Conservation (phyloP, 2,888 invertebrate species). For the Synanthedon myopaeformis region DNA sequence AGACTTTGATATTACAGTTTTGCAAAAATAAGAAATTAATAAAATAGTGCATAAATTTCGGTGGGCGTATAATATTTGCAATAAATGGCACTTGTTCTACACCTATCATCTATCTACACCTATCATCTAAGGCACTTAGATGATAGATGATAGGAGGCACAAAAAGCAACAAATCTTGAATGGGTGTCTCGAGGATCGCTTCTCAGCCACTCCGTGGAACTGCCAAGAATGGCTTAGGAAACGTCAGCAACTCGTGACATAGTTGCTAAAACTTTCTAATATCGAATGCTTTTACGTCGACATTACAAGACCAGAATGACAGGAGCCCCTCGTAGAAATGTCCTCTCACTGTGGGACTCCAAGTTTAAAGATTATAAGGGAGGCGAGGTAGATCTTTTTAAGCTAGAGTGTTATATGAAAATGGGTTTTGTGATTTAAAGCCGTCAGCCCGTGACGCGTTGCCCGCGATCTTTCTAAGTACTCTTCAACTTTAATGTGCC, state of each 20-base stretch:
- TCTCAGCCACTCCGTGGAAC: constrained; percentile 41
- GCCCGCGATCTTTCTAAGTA: constrained; percentile 36
- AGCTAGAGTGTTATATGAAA: constrained; percentile 22
- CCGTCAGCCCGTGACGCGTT: constrained; percentile 44
- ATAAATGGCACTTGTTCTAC: too few species aligned
- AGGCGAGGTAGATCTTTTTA: constrained; percentile 16
- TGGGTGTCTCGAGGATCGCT: constrained; percentile 50
- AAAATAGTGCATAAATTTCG: too few species aligned
- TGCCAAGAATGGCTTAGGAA: constrained; percentile 46
- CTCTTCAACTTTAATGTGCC: constrained; percentile 25
- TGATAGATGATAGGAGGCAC: constrained; percentile 31
- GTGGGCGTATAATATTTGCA: too few species aligned
- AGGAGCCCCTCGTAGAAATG: background rate
- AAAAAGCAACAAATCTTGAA: constrained; percentile 46
- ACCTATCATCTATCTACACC: too few species aligned
- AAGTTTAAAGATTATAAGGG: background rate
- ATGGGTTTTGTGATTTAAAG: constrained; percentile 50
- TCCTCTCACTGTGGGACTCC: background rate
- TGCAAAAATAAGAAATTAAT: too few species aligned
- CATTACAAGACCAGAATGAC: background rate
- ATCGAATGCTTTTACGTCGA: constrained; percentile 50
- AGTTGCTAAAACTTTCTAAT: constrained; percentile 63
- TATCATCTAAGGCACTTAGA: too few species aligned
- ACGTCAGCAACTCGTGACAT: constrained; percentile 43
- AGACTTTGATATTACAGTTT: too few species aligned